A percentile compares a stretch with the other conserved stretches of the same genome.
Evolutionary conservation across 2,797 vertebrate species (phyloP).

Genomic region (Sarcoramphus papa): DNA sequence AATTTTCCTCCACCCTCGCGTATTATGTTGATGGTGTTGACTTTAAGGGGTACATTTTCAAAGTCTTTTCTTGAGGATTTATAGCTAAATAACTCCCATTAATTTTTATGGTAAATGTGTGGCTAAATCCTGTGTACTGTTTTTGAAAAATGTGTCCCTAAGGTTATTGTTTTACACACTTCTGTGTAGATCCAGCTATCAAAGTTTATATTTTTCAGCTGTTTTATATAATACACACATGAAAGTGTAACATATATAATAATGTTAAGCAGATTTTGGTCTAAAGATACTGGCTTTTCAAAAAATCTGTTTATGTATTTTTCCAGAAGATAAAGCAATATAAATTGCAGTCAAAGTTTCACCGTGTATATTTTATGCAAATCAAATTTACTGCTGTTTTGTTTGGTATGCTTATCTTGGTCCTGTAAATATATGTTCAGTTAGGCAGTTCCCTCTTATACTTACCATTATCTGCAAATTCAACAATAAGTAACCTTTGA

Average conservation of each 20-base stretch:
- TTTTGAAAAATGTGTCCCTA: conserved; percentile 47
- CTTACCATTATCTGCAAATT: conserved; percentile 39
- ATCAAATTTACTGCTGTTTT: conserved; percentile 24
- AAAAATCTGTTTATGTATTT: background rate
- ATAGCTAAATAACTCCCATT: conserved; percentile 60
- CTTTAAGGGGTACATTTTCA: conserved; percentile 62
- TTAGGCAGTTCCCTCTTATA: background rate
- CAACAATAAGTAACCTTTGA: conserved; percentile 49
- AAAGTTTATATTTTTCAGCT: conserved; percentile 56
- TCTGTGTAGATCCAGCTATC: conserved; percentile 52
- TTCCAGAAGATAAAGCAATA: background rate
- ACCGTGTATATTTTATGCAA: conserved; percentile 31
- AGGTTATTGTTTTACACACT: conserved; percentile 54
- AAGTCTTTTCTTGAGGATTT: conserved; percentile 60
- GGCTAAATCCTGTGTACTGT: conserved; percentile 51
- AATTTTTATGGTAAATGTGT: conserved; percentile 63
- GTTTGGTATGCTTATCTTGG: conserved; percentile 32
- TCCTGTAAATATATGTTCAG: conserved; percentile 46
- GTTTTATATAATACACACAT: conserved; percentile 30
- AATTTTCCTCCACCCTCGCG: conserved; percentile 27
- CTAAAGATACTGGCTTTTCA: background rate
- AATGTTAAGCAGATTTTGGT: conserved; percentile 24
- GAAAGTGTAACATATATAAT: conserved; percentile 31
- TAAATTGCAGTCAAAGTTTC: conserved; percentile 5
- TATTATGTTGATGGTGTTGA: conserved; percentile 59